Conservation (phyloP, 2,797 vertebrate genomes). For the Heterohyrax brucei region DNA sequence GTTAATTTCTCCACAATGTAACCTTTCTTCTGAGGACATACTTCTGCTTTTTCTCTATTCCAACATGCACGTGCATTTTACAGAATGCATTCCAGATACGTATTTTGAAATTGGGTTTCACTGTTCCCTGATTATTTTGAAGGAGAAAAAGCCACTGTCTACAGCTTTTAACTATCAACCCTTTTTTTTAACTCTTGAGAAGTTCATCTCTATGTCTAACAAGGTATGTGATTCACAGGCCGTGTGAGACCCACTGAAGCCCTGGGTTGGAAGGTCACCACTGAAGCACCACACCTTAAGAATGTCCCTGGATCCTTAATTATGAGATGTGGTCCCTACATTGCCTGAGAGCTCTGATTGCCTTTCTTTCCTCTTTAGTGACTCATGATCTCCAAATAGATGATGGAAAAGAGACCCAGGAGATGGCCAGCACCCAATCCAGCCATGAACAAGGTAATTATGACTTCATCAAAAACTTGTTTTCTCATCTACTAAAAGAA, state of each 20-base stretch:
- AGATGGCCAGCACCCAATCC: neutral
- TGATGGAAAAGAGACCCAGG: neutral
- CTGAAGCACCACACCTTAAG: neutral
- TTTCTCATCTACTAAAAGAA: neutral
- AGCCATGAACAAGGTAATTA: neutral
- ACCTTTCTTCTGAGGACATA: neutral
- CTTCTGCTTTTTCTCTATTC: neutral
- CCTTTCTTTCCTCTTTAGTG: neutral
- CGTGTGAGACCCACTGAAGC: neutral
- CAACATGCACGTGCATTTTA: neutral
- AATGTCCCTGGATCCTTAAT: neutral
- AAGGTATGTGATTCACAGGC: neutral
- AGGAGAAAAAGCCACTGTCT: neutral
- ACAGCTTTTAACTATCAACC: neutral
- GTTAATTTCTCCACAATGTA: constrained; percentile 15
- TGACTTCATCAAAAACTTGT: neutral
- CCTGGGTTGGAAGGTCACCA: neutral
- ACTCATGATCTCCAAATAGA: neutral
- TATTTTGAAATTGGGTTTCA: constrained; percentile 46
- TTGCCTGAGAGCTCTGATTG: neutral
- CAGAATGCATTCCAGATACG: neutral
- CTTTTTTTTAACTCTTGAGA: neutral
- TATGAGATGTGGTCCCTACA: neutral
- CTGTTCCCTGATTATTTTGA: neutral
- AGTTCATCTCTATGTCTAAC: neutral